Evolutionary conservation across 2,888 invertebrate genomes (phyloP).

Genomic region (Dorcus parallelipipedus): DNA sequence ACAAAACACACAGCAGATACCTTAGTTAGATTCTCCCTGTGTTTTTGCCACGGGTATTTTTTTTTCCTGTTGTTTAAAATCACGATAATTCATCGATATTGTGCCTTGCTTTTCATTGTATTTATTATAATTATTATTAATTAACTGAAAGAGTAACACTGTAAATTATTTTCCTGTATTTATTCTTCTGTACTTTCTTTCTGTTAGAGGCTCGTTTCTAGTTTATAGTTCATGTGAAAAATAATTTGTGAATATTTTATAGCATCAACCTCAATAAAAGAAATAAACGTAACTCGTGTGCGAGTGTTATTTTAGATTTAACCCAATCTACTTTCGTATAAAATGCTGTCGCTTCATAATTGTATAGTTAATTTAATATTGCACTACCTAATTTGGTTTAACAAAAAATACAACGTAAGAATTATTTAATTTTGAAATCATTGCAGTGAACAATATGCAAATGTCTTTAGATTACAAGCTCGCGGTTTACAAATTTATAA

Average conservation of each 20-base stretch:
- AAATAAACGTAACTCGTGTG: too few relatives aligned
- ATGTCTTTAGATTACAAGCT: too few relatives aligned
- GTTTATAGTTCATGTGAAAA: conserved; percentile 21
- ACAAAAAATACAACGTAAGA: too few relatives aligned
- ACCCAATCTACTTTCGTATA: too few relatives aligned
- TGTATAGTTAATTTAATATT: too few relatives aligned
- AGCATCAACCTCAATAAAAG: conserved; percentile 22
- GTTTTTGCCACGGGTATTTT: neutral
- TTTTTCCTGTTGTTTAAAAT: conserved; percentile 21
- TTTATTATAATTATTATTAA: conserved; percentile 30
- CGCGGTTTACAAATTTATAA: too few relatives aligned
- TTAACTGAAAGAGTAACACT: conserved; percentile 7
- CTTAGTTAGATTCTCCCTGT: neutral
- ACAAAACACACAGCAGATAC: too few relatives aligned
- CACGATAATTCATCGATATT: conserved; percentile 34
- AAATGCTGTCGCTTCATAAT: too few relatives aligned
- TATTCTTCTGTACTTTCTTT: conserved; percentile 23
- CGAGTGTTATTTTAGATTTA: too few relatives aligned
- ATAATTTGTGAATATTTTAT: conserved; percentile 28
- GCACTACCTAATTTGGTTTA: too few relatives aligned
- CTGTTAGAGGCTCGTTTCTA: conserved; percentile 35
- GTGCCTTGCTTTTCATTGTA: conserved; percentile 42
- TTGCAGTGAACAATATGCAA: too few relatives aligned
- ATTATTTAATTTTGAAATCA: too few relatives aligned
- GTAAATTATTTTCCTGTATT: conserved; percentile 41